Percentiles rank a stretch among this genome's conserved stretches.
These are phyloP conservation scores for Kryphioiulus occultus DNA, from an alignment of 2,888 invertebrate species.

Conservation along the genomic window DNA sequence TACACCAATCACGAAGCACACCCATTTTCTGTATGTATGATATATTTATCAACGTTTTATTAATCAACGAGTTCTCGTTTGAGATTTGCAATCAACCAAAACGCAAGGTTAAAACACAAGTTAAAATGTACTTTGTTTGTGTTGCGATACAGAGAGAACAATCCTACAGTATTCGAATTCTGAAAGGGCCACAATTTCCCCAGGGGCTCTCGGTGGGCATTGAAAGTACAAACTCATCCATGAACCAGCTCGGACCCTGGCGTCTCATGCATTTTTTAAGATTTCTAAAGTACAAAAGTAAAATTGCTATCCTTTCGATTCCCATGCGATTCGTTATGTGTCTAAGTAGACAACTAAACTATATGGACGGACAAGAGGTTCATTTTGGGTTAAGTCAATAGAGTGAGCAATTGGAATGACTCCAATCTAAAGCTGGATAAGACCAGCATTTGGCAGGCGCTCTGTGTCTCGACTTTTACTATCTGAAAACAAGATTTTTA, in stretches of 20 bases:
- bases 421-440: not conserved
- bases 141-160: not conserved
- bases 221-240: conserved; percentile 28
- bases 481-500: conserved; percentile 36
- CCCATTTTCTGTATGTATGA: no score
- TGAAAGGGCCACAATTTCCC: not conserved
- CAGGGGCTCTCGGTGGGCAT: not conserved
- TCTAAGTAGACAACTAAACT: conserved; percentile 36
- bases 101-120: no score
- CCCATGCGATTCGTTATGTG: not conserved
- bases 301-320: not conserved
- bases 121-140: no score
- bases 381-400: conserved; percentile 36
- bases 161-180: not conserved
- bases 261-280: conserved; percentile 30
- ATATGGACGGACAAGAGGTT: conserved; percentile 11
- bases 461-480: not conserved
- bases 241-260: not conserved
- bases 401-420: conserved; percentile 26
- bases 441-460: not conserved
- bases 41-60: no score
- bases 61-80: no score
- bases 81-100: no score
- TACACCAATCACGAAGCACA: no score
- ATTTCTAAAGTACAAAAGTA: conserved; percentile 35